Evolutionary conservation across 2,113 vertebrate species (phyloP), one percentile per base, ranked within the genome.

Genomic region (Thamnaconus septentrionalis): DNA sequence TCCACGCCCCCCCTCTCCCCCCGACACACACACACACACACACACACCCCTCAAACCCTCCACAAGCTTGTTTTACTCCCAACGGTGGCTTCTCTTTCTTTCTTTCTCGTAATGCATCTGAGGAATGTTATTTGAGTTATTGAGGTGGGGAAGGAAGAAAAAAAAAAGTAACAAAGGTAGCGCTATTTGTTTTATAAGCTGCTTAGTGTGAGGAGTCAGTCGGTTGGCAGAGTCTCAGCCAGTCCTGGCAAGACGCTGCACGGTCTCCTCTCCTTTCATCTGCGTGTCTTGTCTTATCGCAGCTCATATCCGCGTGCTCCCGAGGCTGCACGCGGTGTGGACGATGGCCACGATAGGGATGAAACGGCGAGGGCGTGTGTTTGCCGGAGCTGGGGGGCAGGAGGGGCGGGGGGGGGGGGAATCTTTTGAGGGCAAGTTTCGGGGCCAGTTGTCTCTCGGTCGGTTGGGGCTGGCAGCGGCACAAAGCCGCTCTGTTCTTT

Each of bases 401-500:
- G 18, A 2, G 18, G 18, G 18, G 18, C 2, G 18, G 18, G 18
- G 18, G 18, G 1, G 18, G 4, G 7, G 66, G 46, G 64, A 48
- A 61, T 64, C 40, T 56, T 66, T 67, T 77, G 62, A 75, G 61
- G 66, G 11, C 62, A 71, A 31, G 75, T 71, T 79, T 77, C 59
- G 61, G 56, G 18, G 53, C 61, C 57, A 42, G 57, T 69, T 52
- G 51, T 78, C 73, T 85, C 79, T 63, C 52, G 74, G 71, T 81
- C 18, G 18, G 18, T 31, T 31, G 83, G 72, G 63, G 57, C 45
- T 73, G 48, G 64, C 47, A 65, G 53, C 11, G 45, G 53, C 42
- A 88, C 85, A 87, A 83, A 82, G 82, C 81, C 43, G 59, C 42
- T 80, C 76, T 88, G 82, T 89, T 82, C 80, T 81, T 61, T 47